Evolutionary conservation across 2,113 vertebrate species (phyloP).

Genomic region (Brachyhypopomus gauderio): DNA sequence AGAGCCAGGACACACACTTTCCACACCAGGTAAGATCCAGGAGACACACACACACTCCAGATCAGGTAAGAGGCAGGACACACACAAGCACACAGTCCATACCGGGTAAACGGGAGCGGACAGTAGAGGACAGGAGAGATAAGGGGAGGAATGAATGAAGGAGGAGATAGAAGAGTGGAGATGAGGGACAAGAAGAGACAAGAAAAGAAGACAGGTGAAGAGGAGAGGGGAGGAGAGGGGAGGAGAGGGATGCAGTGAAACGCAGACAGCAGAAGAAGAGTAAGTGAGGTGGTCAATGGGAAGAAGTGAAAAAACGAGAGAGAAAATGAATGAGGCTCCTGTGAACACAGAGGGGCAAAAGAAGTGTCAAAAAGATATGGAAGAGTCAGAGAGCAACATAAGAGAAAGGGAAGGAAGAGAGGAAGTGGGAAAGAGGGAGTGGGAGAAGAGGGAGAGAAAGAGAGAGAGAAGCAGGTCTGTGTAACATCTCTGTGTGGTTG

Average conservation of each 20-base stretch:
- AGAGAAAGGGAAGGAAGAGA: neutral
- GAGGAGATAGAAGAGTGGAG: neutral
- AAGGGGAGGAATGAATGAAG: neutral
- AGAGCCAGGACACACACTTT: constrained; percentile 16
- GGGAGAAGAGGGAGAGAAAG: neutral
- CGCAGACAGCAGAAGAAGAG: constrained; percentile 12
- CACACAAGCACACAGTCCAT: constrained; percentile 5
- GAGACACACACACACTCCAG: constrained; percentile 14
- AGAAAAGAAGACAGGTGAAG: neutral
- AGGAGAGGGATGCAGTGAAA: neutral
- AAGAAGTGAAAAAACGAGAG: neutral
- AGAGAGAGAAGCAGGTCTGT: neutral
- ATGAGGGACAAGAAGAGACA: neutral
- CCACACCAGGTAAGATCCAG: neutral
- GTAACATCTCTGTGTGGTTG: constrained; percentile 1
- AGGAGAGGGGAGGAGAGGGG: neutral
- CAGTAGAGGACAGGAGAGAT: neutral
- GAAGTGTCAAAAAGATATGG: constrained; percentile 18
- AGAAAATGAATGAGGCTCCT: neutral
- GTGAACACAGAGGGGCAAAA: constrained; percentile 14
- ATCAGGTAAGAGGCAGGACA: constrained; percentile 17
- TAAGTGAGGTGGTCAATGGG: constrained; percentile 20
- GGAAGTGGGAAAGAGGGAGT: neutral
- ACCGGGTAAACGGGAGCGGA: constrained; percentile 11
- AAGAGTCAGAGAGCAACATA: neutral